Base-by-base conservation (phyloP, 2,888 invertebrate species). In the Seira musarum region DNA sequence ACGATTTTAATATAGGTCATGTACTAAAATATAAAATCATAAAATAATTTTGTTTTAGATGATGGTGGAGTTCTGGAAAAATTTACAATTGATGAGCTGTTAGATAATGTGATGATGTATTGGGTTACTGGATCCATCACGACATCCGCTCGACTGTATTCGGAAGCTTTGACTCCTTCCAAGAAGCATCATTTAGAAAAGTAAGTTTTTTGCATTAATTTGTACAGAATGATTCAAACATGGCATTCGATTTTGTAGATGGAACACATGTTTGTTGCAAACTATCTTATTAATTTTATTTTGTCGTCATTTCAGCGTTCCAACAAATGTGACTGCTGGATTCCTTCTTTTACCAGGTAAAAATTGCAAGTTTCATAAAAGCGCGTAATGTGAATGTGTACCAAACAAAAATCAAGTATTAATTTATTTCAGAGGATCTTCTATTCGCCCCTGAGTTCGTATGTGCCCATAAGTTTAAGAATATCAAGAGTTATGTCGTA, bases 81-180 rank as follows among this genome's bases (percentile, higher is more conserved):
- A 40, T 90, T 89, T 85, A 88, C 89, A 0, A 79, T 90, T 69
- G 90, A 91, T 81, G 90, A 91, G 90, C 89, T 93, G 86, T 88
- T 96, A 57, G 95, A 95, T 85, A 94, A 95, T 86, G 88, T 96
- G 0, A 95, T 95, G 93, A 89, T 95, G 66, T 97, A 96, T 89
- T 96, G 95, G 94, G 88, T 92, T 0, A 92, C 93, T 0, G 92
- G 92, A 69, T 92, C 92, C 8, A 93, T 95, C 10, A 93, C 93
- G 0, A 93, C 94, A 0, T 93, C 95, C 0, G 91, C n/a, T n/a
- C n/a, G n/a, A n/a, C n/a, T n/a, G n/a, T n/a, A n/a, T n/a, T n/a
- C n/a, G n/a, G n/a, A n/a, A n/a, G n/a, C n/a, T n/a, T n/a, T n/a
- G n/a, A n/a, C n/a, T 6, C 74, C 57, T 19, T 57, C 2, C 2